Percentiles rank a stretch among this genome's conserved stretches.
Conservation (phyloP, 2,113 vertebrate species). For the Papio anubis region DNA sequence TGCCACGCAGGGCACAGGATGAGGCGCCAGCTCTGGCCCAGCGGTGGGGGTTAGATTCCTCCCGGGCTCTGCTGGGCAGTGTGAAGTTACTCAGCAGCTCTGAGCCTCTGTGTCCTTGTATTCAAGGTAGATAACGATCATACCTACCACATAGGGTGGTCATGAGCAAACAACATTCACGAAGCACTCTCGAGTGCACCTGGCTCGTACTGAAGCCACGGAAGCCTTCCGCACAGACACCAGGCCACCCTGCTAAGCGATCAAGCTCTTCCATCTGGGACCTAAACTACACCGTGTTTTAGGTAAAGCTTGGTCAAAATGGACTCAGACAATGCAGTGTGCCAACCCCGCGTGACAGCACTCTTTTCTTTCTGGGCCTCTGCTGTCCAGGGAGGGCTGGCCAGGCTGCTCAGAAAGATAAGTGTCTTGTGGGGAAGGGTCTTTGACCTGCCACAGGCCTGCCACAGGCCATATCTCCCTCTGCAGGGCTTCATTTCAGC, state of each 20-base stretch:
- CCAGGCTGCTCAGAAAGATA: neutral
- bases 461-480: no score
- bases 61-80: no score
- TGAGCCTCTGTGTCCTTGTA: neutral
- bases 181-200: no score
- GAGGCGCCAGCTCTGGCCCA: fast-evolving
- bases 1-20: neutral
- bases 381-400: neutral
- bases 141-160: fast-evolving
- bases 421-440: neutral
- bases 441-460: neutral
- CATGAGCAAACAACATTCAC: fast-evolving
- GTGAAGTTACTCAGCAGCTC: neutral
- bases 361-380: neutral
- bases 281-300: neutral
- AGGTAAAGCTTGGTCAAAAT: neutral
- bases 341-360: neutral
- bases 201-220: fast-evolving
- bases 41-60: fast-evolving
- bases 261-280: neutral
- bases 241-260: neutral
- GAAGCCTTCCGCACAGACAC: neutral
- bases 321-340: fast-evolving
- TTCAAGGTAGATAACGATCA: fast-evolving
- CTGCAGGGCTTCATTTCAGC: neutral